phyloP scores from a whole-genome alignment of 2,113 vertebrate species.

The Rostratula benghalensis region DNA sequence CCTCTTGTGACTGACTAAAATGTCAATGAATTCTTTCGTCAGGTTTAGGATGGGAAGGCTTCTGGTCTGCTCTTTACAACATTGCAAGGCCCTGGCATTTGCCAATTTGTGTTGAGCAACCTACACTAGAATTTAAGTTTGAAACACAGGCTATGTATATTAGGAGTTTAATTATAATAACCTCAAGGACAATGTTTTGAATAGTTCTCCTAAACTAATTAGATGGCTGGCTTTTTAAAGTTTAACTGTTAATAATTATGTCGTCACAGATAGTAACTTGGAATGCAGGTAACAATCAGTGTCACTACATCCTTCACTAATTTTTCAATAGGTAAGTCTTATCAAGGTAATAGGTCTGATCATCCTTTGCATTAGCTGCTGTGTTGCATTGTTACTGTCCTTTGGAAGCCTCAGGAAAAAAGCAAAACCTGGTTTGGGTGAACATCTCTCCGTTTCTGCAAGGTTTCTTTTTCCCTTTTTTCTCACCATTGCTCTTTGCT shows the following conservation, averaged over 20 bases:
- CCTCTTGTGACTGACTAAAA: neutral
- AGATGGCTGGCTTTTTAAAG: conserved; percentile 47
- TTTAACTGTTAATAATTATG: conserved; percentile 60
- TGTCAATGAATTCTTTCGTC: neutral
- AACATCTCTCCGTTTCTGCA: neutral
- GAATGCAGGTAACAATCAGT: conserved; percentile 58
- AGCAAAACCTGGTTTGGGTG: neutral
- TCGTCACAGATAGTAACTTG: neutral
- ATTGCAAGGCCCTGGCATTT: neutral
- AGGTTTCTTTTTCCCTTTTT: neutral
- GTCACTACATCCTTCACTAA: conserved; percentile 63
- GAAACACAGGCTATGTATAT: neutral
- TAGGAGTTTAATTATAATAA: conserved; percentile 28
- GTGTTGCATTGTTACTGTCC: neutral
- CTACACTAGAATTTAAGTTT: neutral
- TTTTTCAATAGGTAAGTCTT: neutral
- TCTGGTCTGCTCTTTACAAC: neutral
- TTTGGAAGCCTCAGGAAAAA: neutral
- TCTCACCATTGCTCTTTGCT: neutral
- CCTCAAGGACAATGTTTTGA: conserved; percentile 58
- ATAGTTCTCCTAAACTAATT: conserved; percentile 58
- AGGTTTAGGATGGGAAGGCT: neutral
- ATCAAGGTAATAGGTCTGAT: conserved; percentile 44
- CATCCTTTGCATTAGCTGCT: conserved; percentile 13
- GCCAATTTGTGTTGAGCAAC: neutral